Evolutionary conservation across 2,113 vertebrate genomes (phyloP).

Genomic region (Oncorhynchus masou): DNA sequence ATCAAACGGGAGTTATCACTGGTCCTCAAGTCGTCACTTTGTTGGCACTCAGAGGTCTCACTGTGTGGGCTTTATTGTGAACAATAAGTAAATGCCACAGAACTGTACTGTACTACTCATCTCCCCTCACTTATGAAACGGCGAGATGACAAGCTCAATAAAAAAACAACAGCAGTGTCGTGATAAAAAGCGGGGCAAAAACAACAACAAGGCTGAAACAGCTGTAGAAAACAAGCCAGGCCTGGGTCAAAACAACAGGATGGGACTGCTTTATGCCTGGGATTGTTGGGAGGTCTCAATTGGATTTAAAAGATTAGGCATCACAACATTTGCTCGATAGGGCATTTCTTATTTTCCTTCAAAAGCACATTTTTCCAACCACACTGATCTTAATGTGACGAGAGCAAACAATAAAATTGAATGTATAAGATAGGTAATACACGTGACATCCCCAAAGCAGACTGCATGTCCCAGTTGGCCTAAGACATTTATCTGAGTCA

Average conservation of each 20-base stretch:
- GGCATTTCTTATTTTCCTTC: conserved; percentile 42
- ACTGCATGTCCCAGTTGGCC: not conserved
- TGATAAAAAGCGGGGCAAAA: conserved; percentile 34
- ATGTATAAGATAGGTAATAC: not conserved
- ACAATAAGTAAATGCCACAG: not conserved
- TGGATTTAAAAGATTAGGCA: conserved; percentile 74
- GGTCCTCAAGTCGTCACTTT: not conserved
- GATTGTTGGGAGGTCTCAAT: conserved; percentile 59
- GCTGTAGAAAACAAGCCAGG: conserved; percentile 21
- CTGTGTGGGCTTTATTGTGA: not conserved
- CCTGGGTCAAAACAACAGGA: conserved; percentile 54
- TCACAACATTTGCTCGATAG: conserved; percentile 60
- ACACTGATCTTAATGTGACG: conserved; percentile 5
- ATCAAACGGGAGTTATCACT: conserved; percentile 6
- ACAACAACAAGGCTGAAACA: conserved; percentile 30
- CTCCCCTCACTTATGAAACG: conserved; percentile 8
- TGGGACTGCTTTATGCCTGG: conserved; percentile 48
- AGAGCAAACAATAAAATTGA: conserved; percentile 31
- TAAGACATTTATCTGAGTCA: conserved; percentile 37
- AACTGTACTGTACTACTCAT: not conserved
- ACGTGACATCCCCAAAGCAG: not conserved
- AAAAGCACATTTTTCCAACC: conserved; percentile 3
- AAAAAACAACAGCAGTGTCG: conserved; percentile 30
- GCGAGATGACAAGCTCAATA: conserved; percentile 22
- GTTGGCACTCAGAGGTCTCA: not conserved